Evolutionary conservation across 2,113 vertebrate genomes (phyloP).

Genomic region (Brachyhypopomus gauderio): DNA sequence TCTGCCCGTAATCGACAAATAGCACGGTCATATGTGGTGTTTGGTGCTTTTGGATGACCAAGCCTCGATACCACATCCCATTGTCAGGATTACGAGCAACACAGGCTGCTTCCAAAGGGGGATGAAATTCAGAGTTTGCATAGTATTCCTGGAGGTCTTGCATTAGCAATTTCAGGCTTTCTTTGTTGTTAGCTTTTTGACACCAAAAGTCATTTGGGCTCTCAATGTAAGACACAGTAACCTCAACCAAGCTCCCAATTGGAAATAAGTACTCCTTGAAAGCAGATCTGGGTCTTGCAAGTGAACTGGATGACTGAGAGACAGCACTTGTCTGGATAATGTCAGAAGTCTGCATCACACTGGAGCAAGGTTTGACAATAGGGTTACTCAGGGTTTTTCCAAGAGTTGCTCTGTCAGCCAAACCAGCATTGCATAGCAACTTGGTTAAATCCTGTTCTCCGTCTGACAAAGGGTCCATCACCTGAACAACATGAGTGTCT

Average conservation of each 20-base stretch:
- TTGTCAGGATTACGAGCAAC: conserved; percentile 80
- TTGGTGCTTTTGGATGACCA: conserved; percentile 72
- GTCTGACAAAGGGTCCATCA: conserved; percentile 73
- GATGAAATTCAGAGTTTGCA: conserved; percentile 62
- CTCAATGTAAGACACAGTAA: conserved; percentile 79
- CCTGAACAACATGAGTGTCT: conserved; percentile 75
- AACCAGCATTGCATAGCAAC: conserved; percentile 73
- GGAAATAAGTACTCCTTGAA: conserved; percentile 74
- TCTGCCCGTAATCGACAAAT: conserved; percentile 90
- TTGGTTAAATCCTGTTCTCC: conserved; percentile 78
- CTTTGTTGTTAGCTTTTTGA: conserved; percentile 74
- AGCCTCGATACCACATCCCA: conserved; percentile 86
- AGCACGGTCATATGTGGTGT: conserved; percentile 76
- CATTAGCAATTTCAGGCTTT: conserved; percentile 79
- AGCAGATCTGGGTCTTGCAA: conserved; percentile 39
- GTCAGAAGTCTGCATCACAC: conserved; percentile 14
- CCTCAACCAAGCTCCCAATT: conserved; percentile 84
- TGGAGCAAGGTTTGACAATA: neutral
- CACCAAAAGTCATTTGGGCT: conserved; percentile 92
- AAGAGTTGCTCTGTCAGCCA: conserved; percentile 69
- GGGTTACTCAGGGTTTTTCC: conserved; percentile 43
- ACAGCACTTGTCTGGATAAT: neutral
- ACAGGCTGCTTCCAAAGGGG: conserved; percentile 73
- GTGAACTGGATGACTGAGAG: conserved; percentile 18
- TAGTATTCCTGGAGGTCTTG: conserved; percentile 84